Percentiles rank a stretch among this genome's conserved stretches.
phyloP scores from a whole-genome alignment of 2,888 invertebrate genomes.

The Papilio protenor region DNA sequence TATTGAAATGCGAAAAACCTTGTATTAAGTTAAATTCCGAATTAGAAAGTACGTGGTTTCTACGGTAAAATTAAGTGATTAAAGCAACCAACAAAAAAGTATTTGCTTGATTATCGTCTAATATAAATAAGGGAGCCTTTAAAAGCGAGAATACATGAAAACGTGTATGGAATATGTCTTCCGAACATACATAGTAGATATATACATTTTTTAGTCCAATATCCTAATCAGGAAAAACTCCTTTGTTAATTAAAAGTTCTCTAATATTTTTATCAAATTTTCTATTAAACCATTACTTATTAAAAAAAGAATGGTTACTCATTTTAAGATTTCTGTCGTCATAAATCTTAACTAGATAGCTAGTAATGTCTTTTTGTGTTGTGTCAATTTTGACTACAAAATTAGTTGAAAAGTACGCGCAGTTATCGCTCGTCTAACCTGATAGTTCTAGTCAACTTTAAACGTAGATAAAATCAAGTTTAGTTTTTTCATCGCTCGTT shows the following conservation, averaged over 20 bases:
- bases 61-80: background rate
- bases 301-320: background rate
- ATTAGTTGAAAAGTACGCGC: background rate
- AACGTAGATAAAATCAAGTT: too few relatives aligned
- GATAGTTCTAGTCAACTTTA: background rate
- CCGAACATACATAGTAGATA: background rate
- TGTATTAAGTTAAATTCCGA: too few relatives aligned
- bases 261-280: background rate
- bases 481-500: too few relatives aligned
- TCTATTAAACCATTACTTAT: background rate
- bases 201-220: background rate
- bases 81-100: background rate
- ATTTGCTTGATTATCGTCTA: background rate
- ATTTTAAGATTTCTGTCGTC: background rate
- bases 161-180: slow-evolving; percentile 1
- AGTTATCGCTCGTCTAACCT: background rate
- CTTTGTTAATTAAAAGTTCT: background rate
- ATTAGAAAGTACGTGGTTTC: too few relatives aligned
- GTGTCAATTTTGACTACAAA: background rate
- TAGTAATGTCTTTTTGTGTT: background rate
- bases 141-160: background rate
- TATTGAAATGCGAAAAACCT: background rate
- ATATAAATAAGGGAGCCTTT: background rate
- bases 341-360: background rate
- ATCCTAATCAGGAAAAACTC: background rate